Base-by-base conservation (phyloP, 1,140 invertebrate genomes). In the Cotesia vestalis region DNA sequence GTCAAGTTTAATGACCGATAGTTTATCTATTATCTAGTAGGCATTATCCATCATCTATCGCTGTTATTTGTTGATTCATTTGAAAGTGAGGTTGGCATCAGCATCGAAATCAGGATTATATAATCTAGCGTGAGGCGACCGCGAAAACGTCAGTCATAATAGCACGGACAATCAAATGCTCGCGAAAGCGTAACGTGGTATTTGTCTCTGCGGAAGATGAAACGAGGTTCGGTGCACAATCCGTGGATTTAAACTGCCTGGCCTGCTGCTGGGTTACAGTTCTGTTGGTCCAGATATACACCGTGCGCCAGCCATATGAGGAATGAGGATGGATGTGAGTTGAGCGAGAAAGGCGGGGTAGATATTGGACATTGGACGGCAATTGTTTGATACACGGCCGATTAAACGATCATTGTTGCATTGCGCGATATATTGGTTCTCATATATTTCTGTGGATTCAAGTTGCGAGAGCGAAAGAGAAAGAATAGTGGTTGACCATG, bases 151-250 rank as follows among this genome's bases (percentile, higher is more conserved):
- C 84, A 82, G 78, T 84, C 83, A 81, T 81, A 84, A 82, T 84
- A 81, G 78, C 81, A 86, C 82, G 85, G 81, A 77, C 84, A 84
- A 86, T 87, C 83, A 84, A 87, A 85, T 83, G 81, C 79, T 83
- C 78, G 81, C 73, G 79, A 79, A 77, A 77, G 73, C 85, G 81
- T 81, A 81, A 68, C 63, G 69, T 60, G 52, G 78, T 85, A 84
- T 82, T 87, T 85, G 84, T 86, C 83, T 83, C 79, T 82, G 79
- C 84, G 84, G 84, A 85, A 86, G 84, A 85, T 77, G 81, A 80
- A 78, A 74, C 79, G 59, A 68, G 72, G n/a, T n/a, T 59, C 51
- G 46, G 67, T 40, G 27, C 27, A 27, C 27, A 27, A 27, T 27
- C 27, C 27, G 27, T 27, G 52, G 52, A 66, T 69, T 69, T 68